Evolutionary conservation across 2,113 vertebrate species (phyloP).

Genomic region (Cebus imitator): DNA sequence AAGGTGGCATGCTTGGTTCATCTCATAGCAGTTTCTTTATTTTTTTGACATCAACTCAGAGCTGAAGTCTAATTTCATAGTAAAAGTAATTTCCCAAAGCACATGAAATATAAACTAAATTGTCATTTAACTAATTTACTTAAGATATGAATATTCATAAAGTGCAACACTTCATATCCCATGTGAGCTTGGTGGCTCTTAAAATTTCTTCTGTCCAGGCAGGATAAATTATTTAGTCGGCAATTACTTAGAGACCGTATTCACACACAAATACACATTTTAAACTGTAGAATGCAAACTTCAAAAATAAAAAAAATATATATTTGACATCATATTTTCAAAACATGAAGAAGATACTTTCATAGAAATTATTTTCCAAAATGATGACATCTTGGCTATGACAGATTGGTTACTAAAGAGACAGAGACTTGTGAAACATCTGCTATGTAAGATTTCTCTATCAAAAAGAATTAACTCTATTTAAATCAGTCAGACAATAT

Average conservation of each 20-base stretch:
- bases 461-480: conserved; percentile 55
- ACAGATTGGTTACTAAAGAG: conserved; percentile 27
- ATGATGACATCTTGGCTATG: conserved; percentile 43
- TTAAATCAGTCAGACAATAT: neutral
- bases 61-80: neutral
- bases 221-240: neutral
- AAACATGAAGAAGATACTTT: neutral
- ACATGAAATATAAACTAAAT: conserved; percentile 30
- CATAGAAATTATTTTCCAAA: conserved; percentile 33
- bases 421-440: conserved; percentile 50
- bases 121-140: neutral
- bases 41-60: neutral
- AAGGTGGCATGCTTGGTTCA: neutral
- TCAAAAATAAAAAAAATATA: neutral
- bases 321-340: neutral
- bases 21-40: neutral
- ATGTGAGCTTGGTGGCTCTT: neutral
- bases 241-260: neutral
- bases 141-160: neutral
- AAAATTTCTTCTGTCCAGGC: neutral
- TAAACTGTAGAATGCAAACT: neutral
- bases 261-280: neutral
- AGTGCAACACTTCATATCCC: neutral
- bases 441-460: neutral
- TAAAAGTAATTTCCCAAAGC: conserved; percentile 30